Conservation (phyloP, 2,888 invertebrate genomes). For the Allolobophora icterica region DNA sequence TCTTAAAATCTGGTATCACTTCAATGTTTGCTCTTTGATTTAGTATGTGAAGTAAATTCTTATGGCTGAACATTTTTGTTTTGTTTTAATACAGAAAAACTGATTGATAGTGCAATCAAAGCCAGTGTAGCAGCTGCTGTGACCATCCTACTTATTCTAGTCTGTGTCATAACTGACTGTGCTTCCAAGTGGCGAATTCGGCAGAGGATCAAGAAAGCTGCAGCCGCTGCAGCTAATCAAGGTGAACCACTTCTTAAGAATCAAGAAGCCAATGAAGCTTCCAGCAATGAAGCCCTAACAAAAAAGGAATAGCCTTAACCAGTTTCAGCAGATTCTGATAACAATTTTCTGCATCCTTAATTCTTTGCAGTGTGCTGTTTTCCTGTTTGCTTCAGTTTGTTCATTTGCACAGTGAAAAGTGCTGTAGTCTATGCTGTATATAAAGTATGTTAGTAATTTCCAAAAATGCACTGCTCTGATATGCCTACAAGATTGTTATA, state of each 20-base stretch:
- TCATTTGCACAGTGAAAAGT: background rate
- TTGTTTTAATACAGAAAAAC: background rate
- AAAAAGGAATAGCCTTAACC: constrained; percentile 12
- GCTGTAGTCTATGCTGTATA: background rate
- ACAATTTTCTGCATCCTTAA: background rate
- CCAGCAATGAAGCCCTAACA: background rate
- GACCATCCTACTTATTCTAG: constrained; percentile 29
- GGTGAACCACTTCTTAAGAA: constrained; percentile 26
- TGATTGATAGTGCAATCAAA: constrained; percentile 27
- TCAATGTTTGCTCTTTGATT: background rate
- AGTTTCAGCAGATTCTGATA: background rate
- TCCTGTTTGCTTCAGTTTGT: background rate
- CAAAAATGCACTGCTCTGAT: background rate
- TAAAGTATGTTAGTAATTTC: background rate
- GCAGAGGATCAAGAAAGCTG: constrained; percentile 26
- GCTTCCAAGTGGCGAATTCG: constrained; percentile 9
- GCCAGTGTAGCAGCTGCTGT: constrained; percentile 20
- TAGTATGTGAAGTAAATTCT: background rate
- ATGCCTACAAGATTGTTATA: background rate
- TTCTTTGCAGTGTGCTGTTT: background rate
- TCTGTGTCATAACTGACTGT: constrained; percentile 28
- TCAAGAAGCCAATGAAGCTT: background rate
- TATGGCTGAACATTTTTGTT: constrained; percentile 1
- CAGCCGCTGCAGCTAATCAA: constrained; percentile 2
- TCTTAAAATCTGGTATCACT: background rate